These are phyloP conservation scores for Mesorhabditis belari DNA, from an alignment of 2,888 invertebrate species.

Conservation along the genomic window DNA sequence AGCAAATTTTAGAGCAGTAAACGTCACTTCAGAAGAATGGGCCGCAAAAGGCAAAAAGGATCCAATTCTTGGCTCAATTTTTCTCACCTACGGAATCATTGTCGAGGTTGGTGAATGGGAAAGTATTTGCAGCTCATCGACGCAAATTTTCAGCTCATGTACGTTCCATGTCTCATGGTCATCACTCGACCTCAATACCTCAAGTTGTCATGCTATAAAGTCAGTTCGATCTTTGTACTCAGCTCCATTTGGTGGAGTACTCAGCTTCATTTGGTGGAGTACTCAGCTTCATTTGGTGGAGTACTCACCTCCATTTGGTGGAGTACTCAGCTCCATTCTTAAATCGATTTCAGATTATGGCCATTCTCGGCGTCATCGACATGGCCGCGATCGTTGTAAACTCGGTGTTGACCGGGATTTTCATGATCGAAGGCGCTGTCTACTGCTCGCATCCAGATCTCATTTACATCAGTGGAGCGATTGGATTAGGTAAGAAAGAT, in stretches of 20 bases:
- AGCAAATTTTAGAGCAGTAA: not conserved
- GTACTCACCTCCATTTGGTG: too few relatives aligned
- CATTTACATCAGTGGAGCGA: conserved; percentile 3
- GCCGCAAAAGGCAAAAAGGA: not conserved
- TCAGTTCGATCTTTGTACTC: too few relatives aligned
- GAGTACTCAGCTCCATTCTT: too few relatives aligned
- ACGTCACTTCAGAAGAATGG: not conserved
- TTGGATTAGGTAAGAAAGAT: conserved; percentile 7
- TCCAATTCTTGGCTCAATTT: not conserved
- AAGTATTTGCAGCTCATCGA: not conserved
- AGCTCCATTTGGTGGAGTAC: too few relatives aligned
- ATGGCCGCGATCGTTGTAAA: conserved; percentile 11
- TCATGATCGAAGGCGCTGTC: conserved; percentile 1
- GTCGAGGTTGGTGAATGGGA: not conserved
- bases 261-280: too few relatives aligned
- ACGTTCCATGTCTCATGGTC: not conserved
- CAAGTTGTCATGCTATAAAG: not conserved
- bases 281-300: too few relatives aligned
- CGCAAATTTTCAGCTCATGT: not conserved
- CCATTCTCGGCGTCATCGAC: conserved; percentile 6
- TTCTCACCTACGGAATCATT: not conserved
- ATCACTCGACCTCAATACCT: not conserved
- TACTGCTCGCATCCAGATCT: conserved; percentile 7
- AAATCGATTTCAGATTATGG: not conserved
- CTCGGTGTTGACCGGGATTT: conserved; percentile 6